Conservation (phyloP, 1,140 invertebrate genomes). For the Formica exsecta region DNA sequence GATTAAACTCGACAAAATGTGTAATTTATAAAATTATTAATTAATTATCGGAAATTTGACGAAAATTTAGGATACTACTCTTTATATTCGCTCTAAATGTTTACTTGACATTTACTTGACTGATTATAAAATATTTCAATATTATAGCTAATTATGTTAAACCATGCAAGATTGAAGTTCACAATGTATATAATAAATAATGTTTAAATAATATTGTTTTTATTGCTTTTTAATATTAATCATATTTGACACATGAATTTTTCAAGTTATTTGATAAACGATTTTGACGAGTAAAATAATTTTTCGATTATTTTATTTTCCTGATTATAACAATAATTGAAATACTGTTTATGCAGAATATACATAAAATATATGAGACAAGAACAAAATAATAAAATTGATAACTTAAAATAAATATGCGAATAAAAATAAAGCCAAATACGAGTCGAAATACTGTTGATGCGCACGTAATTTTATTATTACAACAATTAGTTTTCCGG, state of each 20-base stretch:
- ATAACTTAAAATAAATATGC: not conserved
- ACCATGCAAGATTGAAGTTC: not conserved
- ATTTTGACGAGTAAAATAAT: not conserved
- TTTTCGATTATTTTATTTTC: not conserved
- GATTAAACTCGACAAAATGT: constrained; percentile 37
- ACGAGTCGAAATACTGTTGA: not conserved
- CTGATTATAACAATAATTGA: constrained; percentile 2
- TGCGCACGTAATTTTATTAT: not conserved
- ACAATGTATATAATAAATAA: not conserved
- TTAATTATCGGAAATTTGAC: constrained; percentile 38
- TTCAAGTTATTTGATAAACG: not conserved
- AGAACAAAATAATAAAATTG: not conserved
- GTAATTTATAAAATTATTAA: constrained; percentile 18
- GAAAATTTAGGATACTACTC: constrained; percentile 22
- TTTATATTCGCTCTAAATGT: not conserved
- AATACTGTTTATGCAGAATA: not conserved
- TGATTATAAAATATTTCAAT: constrained; percentile 23
- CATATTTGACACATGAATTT: not conserved
- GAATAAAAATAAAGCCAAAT: not conserved
- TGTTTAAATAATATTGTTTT: not conserved
- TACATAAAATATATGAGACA: not conserved
- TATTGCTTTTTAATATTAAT: not conserved
- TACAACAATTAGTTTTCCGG: not conserved
- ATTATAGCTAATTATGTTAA: not conserved
- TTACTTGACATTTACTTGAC: not conserved